Percentiles rank a stretch among this genome's conserved stretches.
Evolutionary conservation across 1,140 invertebrate genomes (phyloP).

Genomic region (Potamilus streckersoni): DNA sequence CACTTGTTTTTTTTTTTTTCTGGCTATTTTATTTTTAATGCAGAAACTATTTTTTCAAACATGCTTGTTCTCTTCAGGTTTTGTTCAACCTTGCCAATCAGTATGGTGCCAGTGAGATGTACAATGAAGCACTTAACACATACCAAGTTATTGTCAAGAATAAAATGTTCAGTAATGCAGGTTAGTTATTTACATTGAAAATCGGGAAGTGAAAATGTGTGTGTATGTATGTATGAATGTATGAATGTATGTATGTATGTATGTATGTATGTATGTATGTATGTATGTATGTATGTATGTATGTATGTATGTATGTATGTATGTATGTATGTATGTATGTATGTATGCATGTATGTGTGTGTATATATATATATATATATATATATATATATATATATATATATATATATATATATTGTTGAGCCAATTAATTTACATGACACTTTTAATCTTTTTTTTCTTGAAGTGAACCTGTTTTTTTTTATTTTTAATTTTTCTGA

Average conservation of each 20-base stretch:
- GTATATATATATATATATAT: no score
- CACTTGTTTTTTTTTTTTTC: conserved; percentile 1
- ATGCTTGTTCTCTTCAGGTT: conserved; percentile 74
- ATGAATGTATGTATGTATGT: no score
- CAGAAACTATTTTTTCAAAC: neutral
- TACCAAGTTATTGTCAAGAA: conserved; percentile 81
- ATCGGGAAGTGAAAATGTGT: no score
- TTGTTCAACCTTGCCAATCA: conserved; percentile 94
- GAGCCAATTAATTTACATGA: no score
- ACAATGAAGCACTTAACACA: conserved; percentile 93
- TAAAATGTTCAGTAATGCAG: conserved; percentile 69
- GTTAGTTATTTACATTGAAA: conserved; percentile 73
- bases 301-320: conserved; percentile 11
- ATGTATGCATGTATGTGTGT: no score
- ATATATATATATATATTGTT: neutral
- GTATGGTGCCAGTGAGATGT: conserved; percentile 94
- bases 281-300: neutral
- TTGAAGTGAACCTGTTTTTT: neutral
- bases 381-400: no score
- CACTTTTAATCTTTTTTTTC: conserved; percentile 3
- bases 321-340: conserved; percentile 7
- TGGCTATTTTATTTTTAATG: conserved; percentile 4
- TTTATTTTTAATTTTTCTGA: conserved; percentile 9
- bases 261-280: no score
- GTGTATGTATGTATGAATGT: no score